Conservation (phyloP, 2,113 vertebrate genomes). For the Athene cunicularia region DNA sequence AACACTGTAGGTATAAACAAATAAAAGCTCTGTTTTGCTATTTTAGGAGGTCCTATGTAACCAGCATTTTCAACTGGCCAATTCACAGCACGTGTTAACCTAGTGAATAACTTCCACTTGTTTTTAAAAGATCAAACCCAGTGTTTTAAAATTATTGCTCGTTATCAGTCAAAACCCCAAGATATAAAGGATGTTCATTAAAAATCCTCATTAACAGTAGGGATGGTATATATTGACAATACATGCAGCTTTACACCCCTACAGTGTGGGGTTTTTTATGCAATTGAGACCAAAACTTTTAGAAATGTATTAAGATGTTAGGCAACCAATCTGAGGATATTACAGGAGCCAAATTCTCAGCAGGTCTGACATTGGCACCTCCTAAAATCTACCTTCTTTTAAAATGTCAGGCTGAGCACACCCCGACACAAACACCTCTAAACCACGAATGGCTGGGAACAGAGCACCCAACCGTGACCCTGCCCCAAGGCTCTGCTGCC, state of each 20-base stretch:
- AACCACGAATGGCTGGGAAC: background rate
- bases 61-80: conserved; percentile 1
- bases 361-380: background rate
- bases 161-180: background rate
- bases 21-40: conserved; percentile 37
- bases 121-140: background rate
- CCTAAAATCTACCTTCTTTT: background rate
- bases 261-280: background rate
- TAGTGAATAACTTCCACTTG: background rate
- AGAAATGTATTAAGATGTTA: background rate
- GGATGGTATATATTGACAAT: background rate
- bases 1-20: conserved; percentile 13
- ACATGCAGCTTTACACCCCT: background rate
- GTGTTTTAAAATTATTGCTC: conserved; percentile 54
- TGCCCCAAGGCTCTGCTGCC: background rate
- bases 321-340: background rate
- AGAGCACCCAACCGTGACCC: background rate
- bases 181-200: background rate
- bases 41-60: background rate
- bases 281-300: background rate
- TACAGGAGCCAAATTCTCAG: background rate
- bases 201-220: background rate
- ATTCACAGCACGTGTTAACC: conserved; percentile 20
- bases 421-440: background rate
- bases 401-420: background rate